Base-by-base conservation (phyloP, 2,797 vertebrate species). In the Parotocinclus haroldoi region DNA sequence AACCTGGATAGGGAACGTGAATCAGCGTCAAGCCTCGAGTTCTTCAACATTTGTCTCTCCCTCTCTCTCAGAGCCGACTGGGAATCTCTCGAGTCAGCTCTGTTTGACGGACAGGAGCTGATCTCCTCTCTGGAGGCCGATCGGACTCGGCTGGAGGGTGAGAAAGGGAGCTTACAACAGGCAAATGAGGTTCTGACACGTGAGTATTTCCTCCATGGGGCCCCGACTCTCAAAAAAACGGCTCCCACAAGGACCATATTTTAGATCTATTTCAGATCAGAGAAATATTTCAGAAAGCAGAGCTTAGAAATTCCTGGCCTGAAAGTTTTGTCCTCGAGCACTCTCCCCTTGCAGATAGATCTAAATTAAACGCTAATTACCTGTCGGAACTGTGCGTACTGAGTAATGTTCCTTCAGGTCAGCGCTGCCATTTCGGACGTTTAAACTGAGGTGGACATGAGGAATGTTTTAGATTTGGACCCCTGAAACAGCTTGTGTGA, bases 111-210 rank as follows among this genome's bases (percentile, higher is more conserved):
- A 69, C 92, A 90, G 60, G 83, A 91, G 79, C 75, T 86, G 58
- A 81, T 70, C 7, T 76, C 66, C 0, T 89, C 86, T 59, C 89
- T 94, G 69, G 89, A 91, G 83, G 77, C 71, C 0, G 79, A 87
- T 73, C 76, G 66, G 62, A 73, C 82, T 64, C 87, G 89, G 79
- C 79, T 88, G 27, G 89, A 88, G 72, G 86, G 73, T 63, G 90
- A 93, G 78, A 85, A 81, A 60, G 72, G 72, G 67, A 72, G 78
- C 9, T 48, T 90, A 36, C 78, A 78, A 14, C 78, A 81, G 18
- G 76, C 89, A 71, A 90, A 80, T 68, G 86, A 92, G 83, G 78
- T 82, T 66, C 87, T 93, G 76, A 92, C 86, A 86, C 89, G 94
- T 95, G 86, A 84, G 89, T 89, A 76, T 77, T 42, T 79, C 76